These are phyloP conservation scores for Rhysida immarginata DNA, from an alignment of 1,140 invertebrate genomes.

Conservation along the genomic window DNA sequence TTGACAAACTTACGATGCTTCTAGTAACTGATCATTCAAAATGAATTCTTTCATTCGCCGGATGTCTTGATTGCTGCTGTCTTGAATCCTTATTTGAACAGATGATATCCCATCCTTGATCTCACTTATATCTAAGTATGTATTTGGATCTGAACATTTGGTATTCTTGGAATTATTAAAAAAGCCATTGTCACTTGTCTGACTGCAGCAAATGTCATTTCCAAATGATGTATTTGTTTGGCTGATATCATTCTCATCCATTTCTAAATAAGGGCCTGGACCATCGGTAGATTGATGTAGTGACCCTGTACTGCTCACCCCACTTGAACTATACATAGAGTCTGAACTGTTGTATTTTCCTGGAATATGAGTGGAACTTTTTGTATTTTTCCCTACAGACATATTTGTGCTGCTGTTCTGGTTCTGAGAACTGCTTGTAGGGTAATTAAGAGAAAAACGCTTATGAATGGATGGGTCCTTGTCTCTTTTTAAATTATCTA, in stretches of 20 bases:
- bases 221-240: neutral
- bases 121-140: slow-evolving; percentile 16
- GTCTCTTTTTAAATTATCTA: slow-evolving; percentile 43
- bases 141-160: neutral
- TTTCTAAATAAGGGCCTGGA: neutral
- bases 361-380: slow-evolving; percentile 13
- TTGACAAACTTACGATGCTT: slow-evolving; percentile 41
- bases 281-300: slow-evolving; percentile 22
- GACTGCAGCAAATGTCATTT: too few relatives aligned
- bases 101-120: slow-evolving; percentile 34
- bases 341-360: slow-evolving; percentile 27
- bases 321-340: slow-evolving; percentile 36
- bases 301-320: slow-evolving; percentile 37
- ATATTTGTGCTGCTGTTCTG: slow-evolving; percentile 9
- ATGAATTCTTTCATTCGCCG: slow-evolving; percentile 34
- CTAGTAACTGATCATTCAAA: slow-evolving; percentile 32
- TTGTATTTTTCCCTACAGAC: neutral
- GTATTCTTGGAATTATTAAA: neutral
- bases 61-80: slow-evolving; percentile 25
- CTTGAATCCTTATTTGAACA: slow-evolving; percentile 29
- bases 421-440: neutral
- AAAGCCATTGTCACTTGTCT: neutral
- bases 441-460: slow-evolving; percentile 46
- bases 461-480: slow-evolving; percentile 44
- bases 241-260: slow-evolving; percentile 1